Evolutionary conservation across 2,797 vertebrate species (phyloP).

Genomic region (Nasua narica): DNA sequence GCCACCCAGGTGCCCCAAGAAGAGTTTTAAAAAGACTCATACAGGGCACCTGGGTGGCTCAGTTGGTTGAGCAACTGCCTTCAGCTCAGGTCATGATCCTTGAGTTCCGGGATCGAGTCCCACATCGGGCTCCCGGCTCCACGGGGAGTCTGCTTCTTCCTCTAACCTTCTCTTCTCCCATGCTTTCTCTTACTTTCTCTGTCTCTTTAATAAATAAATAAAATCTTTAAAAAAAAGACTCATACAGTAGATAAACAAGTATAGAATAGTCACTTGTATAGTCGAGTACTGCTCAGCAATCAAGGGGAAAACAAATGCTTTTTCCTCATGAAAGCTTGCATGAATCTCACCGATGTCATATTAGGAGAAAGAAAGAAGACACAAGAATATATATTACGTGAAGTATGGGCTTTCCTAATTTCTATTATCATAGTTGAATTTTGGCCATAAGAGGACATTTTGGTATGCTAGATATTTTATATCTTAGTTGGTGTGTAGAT

Average conservation of each 20-base stretch:
- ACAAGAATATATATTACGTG: background rate
- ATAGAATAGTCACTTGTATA: background rate
- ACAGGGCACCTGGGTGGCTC: no score
- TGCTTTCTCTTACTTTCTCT: no score
- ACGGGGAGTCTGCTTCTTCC: no score
- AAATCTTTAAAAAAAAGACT: background rate
- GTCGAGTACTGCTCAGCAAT: background rate
- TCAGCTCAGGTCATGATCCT: no score
- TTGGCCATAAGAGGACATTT: background rate
- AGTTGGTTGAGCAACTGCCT: no score
- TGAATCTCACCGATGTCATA: background rate
- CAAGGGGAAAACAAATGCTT: background rate
- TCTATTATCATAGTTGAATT: background rate
- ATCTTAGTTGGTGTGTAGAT: background rate
- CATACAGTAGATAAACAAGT: background rate
- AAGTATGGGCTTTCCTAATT: background rate
- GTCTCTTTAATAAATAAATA: no score
- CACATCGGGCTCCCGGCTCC: no score
- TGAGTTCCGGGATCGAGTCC: no score
- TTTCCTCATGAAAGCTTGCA: background rate
- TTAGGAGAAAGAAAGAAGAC: background rate
- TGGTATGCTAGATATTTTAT: background rate
- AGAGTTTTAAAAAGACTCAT: no score
- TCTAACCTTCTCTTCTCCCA: no score
- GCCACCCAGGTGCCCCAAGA: no score